Evolutionary conservation across 1,140 invertebrate species (phyloP).

Genomic region (Lepidurus packardi): DNA sequence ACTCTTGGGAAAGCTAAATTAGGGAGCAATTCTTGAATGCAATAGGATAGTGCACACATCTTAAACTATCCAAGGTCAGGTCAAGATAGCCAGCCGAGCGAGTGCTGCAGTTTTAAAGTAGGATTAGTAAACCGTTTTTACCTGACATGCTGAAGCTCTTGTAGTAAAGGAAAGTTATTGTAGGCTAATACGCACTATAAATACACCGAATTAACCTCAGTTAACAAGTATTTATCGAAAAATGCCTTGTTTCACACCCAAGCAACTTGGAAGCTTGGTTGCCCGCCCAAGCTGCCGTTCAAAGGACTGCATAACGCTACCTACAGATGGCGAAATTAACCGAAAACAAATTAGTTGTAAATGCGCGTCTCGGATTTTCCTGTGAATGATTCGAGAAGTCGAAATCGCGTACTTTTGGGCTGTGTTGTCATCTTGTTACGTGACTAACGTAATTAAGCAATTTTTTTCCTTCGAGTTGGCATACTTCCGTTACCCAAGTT

Average conservation of each 20-base stretch:
- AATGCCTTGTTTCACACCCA: slow-evolving; percentile 11
- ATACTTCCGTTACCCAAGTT: no score
- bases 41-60: not conserved
- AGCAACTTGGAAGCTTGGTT: slow-evolving; percentile 21
- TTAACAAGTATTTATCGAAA: not conserved
- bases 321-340: not conserved
- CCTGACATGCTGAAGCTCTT: not conserved
- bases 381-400: no score
- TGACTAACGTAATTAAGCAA: no score
- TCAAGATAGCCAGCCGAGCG: not conserved
- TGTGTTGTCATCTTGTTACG: no score
- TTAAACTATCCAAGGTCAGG: not conserved
- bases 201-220: not conserved
- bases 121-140: not conserved
- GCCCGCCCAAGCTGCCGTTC: slow-evolving; percentile 12
- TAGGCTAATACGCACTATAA: not conserved
- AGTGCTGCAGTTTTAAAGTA: not conserved
- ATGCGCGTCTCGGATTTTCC: not conserved
- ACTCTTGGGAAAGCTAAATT: not conserved
- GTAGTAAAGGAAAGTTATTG: not conserved
- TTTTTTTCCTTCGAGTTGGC: no score
- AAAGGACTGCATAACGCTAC: not conserved
- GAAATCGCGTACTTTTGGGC: no score
- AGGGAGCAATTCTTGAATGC: not conserved
- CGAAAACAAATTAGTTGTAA: not conserved